These are phyloP conservation scores for Cataglyphis livida DNA, from an alignment of 2,888 invertebrate species.

Conservation along the genomic window DNA sequence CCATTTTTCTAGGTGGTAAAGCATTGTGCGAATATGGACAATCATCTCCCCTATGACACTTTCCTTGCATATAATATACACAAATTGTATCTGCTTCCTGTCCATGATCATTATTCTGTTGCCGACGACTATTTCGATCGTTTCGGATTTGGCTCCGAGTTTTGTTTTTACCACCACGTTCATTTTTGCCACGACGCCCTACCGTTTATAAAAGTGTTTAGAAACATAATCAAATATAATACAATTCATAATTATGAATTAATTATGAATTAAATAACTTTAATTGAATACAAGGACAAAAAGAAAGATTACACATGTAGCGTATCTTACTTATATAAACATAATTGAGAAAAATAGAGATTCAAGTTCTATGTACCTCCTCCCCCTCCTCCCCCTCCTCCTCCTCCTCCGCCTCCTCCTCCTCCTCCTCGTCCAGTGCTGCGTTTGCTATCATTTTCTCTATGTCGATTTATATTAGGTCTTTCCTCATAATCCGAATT, in stretches of 20 bases:
- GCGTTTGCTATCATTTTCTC: slow-evolving; percentile 85
- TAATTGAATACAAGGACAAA: not conserved
- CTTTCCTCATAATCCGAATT: slow-evolving; percentile 87
- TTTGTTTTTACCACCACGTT: slow-evolving; percentile 85
- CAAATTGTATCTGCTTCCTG: slow-evolving; percentile 92
- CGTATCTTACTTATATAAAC: not conserved
- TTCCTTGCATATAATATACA: slow-evolving; percentile 95
- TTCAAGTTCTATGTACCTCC: slow-evolving; percentile 23
- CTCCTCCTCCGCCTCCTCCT: slow-evolving; percentile 50
- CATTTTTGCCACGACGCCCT: slow-evolving; percentile 86
- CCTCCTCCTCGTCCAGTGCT: slow-evolving; percentile 68
- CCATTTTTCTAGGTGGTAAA: slow-evolving; percentile 94
- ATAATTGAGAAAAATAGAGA: slow-evolving; percentile 5
- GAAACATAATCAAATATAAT: not conserved
- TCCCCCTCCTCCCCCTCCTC: not conserved
- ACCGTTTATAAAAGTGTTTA: slow-evolving; percentile 65
- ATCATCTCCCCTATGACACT: slow-evolving; percentile 93
- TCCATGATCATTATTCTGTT: slow-evolving; percentile 86
- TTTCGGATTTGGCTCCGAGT: slow-evolving; percentile 83
- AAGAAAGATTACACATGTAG: not conserved
- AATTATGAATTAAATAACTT: not conserved
- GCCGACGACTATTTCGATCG: slow-evolving; percentile 86
- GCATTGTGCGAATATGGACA: slow-evolving; percentile 96
- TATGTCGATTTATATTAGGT: slow-evolving; percentile 78
- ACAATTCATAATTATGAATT: not conserved